A percentile compares a stretch with the other conserved stretches of the same genome.
Evolutionary conservation across 2,888 invertebrate species (phyloP).

Genomic region (Imbricaverruca yamaguchii): DNA sequence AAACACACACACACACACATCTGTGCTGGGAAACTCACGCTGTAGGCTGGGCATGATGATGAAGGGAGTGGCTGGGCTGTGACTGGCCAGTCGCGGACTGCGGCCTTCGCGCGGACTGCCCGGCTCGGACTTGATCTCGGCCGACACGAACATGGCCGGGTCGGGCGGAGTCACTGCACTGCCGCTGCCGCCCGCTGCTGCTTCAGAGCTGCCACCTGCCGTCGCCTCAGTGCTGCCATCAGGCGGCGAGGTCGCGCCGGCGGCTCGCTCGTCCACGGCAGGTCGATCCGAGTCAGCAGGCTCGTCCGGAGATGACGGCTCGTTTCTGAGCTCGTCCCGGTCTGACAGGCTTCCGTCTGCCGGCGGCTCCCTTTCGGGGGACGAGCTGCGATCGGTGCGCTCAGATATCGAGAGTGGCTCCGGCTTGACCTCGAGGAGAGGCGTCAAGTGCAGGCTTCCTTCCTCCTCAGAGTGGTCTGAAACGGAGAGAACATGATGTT

Average conservation of each 20-base stretch:
- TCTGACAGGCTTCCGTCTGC: background rate
- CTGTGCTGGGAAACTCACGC: background rate
- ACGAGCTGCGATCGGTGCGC: background rate
- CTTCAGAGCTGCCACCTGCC: background rate
- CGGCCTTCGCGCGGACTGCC: background rate
- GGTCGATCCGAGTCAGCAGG: background rate
- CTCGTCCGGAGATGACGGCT: background rate
- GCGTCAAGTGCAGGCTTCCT: background rate
- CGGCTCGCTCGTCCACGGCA: background rate
- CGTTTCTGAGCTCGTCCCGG: background rate
- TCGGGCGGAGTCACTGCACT: constrained; percentile 9
- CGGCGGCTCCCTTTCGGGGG: background rate
- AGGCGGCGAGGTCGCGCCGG: background rate
- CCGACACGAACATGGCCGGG: constrained; percentile 13
- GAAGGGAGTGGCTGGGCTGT: background rate
- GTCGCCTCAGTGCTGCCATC: background rate
- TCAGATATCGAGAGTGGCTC: background rate
- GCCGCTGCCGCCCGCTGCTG: background rate
- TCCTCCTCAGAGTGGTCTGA: background rate
- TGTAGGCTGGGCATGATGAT: background rate
- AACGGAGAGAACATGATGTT: background rate
- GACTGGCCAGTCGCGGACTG: background rate
- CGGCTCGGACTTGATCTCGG: constrained; percentile 18
- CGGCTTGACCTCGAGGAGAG: background rate
- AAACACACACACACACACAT: too few species aligned